Evolutionary conservation across 2,113 vertebrate genomes (phyloP).

Genomic region (Morone chrysops): DNA sequence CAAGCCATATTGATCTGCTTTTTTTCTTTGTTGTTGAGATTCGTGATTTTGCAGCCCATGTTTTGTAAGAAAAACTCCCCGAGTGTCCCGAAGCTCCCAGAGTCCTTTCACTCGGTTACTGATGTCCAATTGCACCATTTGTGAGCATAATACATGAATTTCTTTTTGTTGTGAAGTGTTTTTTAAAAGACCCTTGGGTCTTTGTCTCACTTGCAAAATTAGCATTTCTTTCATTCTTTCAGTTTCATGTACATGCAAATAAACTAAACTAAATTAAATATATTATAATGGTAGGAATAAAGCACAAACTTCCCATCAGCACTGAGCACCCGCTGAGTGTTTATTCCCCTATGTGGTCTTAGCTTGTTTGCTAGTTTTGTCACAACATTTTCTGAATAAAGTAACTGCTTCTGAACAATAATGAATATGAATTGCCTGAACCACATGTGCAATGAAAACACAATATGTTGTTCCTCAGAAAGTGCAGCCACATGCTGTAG

Average conservation of each 20-base stretch:
- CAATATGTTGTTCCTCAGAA: not conserved
- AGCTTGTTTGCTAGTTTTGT: conserved; percentile 43
- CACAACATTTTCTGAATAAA: conserved; percentile 28
- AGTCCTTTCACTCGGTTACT: conserved; percentile 18
- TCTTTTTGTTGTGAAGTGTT: conserved; percentile 48
- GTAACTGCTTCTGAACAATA: conserved; percentile 12
- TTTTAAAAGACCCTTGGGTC: conserved; percentile 45
- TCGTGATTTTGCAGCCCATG: conserved; percentile 21
- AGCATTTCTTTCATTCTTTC: conserved; percentile 50
- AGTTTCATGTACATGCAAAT: conserved; percentile 44
- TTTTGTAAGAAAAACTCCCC: conserved; percentile 20
- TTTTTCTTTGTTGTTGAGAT: conserved; percentile 17
- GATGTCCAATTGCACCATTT: conserved; percentile 40
- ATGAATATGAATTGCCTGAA: conserved; percentile 29
- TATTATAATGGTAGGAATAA: conserved; percentile 32
- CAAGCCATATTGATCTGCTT: conserved; percentile 43
- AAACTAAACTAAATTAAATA: conserved; percentile 44
- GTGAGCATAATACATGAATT: conserved; percentile 37
- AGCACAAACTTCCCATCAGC: conserved; percentile 36
- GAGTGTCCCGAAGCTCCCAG: not conserved
- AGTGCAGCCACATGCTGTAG: conserved; percentile 16
- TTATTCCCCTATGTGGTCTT: conserved; percentile 43
- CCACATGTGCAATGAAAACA: conserved; percentile 6
- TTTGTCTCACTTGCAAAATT: conserved; percentile 48
- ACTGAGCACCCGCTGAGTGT: conserved; percentile 38